Percentiles rank a stretch among this genome's conserved stretches.
These are phyloP conservation scores for Drosophila emarginata DNA, from an alignment of 2,888 invertebrate species.

Conservation along the genomic window DNA sequence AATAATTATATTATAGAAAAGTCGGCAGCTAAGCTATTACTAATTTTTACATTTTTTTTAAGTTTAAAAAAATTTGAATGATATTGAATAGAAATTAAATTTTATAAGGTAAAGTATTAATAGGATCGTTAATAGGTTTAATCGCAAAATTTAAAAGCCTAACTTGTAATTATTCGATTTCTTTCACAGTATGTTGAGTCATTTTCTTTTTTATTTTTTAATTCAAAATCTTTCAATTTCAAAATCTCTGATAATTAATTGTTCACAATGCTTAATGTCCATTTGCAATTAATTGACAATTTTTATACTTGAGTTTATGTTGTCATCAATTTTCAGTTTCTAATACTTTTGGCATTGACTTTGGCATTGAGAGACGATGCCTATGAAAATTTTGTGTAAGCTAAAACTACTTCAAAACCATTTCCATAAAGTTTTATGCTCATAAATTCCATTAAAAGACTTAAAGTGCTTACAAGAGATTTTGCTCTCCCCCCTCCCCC, in stretches of 20 bases:
- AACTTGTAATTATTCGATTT: no score
- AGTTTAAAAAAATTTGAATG: no score
- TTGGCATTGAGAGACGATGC: constrained; percentile 56
- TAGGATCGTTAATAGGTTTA: no score
- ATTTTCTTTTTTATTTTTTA: no score
- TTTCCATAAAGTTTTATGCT: constrained; percentile 33
- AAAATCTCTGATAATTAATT: constrained; percentile 1
- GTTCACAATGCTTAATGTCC: background rate
- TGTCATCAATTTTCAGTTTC: constrained; percentile 9
- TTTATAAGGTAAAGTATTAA: no score
- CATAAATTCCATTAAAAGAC: constrained; percentile 58
- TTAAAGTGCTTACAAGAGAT: constrained; percentile 56
- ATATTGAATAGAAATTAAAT: no score
- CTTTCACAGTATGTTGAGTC: background rate
- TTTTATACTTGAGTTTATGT: constrained; percentile 2
- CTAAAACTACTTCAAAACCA: constrained; percentile 29
- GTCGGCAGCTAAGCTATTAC: no score
- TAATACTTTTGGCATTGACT: constrained; percentile 28
- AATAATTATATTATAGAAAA: no score
- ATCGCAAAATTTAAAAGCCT: no score
- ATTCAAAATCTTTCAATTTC: background rate
- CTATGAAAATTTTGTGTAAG: constrained; percentile 16
- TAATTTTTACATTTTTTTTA: no score
- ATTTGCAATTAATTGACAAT: constrained; percentile 6
- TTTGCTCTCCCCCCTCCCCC: constrained; percentile 17